Base-by-base conservation (phyloP, 2,888 invertebrate genomes). In the Thecophora atra region DNA sequence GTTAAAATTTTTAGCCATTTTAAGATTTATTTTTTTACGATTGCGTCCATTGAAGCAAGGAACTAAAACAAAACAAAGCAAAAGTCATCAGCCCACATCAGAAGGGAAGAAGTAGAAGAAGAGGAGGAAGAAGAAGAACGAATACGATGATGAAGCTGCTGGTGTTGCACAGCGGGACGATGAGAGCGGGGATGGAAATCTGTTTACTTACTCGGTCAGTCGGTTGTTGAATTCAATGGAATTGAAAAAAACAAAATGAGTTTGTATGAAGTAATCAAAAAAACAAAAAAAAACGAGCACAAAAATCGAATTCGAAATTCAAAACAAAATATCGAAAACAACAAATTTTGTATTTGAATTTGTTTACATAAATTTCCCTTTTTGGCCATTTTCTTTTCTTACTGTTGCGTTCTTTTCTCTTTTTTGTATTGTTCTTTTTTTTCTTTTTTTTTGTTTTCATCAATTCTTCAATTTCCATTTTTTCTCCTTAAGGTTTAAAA, bases 361-460 rank as follows among this genome's bases (percentile, higher is more conserved):
- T 69, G 68, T 69, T 69, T 69, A 69, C 68, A 69, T 11, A 60
- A 69, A 44, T 69, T 44, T 69, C 47, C 42, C 26, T 15, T 58
- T 66, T 15, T n/a, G 5, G 44, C 11, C 63, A n/a, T 44, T 42
- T 21, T 13, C 42, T 21, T n/a, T 42, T 63, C 47, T 64, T 64
- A 11, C 15, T 7, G 13, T 26, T 58, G 3, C 26, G 24, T 58
- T 58, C 5, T 6, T 13, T 17, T 2, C 19, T 37, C 30, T 28
- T 5, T 13, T 24, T 37, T 63, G 30, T n/a, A n/a, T n/a, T 62
- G 4, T n/a, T 19, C 37, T 30, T n/a, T 63, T 19, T 28, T 54
- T n/a, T n/a, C 37, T 37, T 37, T 37, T 56, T 19, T n/a, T n/a
- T 21, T 7, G 2, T 54, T 21, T 21, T 37, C 11, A 8, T 1